A percentile compares a stretch with the other conserved stretches of the same genome.
Conservation (phyloP, 1,140 invertebrate genomes). For the Hydropsyche tenuis region DNA sequence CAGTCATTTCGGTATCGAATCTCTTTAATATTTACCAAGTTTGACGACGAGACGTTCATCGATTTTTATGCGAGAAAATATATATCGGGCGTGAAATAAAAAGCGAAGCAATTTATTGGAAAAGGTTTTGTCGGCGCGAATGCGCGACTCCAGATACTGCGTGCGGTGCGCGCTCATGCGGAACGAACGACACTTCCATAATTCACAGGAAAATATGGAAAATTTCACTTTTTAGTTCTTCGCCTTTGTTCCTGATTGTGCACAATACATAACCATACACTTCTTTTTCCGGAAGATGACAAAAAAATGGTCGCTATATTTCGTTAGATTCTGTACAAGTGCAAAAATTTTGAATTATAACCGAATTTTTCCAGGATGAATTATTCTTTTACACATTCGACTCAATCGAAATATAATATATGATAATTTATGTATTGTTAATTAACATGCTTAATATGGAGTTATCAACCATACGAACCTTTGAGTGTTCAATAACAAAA, state of each 20-base stretch:
- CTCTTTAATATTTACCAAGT: conserved; percentile 26
- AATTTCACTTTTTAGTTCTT: conserved; percentile 24
- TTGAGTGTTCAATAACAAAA: no score
- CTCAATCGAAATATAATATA: no score
- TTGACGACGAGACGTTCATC: conserved; percentile 13
- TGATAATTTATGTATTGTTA: no score
- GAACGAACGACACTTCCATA: conserved; percentile 22
- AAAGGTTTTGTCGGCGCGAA: conserved; percentile 20
- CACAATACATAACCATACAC: no score
- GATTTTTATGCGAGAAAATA: conserved; percentile 14
- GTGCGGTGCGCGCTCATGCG: not conserved
- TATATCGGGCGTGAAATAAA: conserved; percentile 28
- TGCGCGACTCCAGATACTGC: conserved; percentile 10
- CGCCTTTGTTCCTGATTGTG: not conserved
- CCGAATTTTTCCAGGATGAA: no score
- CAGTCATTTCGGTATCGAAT: conserved; percentile 1
- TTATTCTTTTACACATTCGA: no score
- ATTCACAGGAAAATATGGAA: conserved; percentile 19
- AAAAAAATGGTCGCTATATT: no score
- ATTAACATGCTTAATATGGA: no score
- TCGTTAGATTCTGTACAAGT: no score
- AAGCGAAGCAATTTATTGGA: conserved; percentile 26
- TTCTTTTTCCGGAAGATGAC: no score
- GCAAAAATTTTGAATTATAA: no score
- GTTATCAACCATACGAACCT: no score